Evolutionary conservation across 2,113 vertebrate species (phyloP).

Genomic region (Rana temporaria): DNA sequence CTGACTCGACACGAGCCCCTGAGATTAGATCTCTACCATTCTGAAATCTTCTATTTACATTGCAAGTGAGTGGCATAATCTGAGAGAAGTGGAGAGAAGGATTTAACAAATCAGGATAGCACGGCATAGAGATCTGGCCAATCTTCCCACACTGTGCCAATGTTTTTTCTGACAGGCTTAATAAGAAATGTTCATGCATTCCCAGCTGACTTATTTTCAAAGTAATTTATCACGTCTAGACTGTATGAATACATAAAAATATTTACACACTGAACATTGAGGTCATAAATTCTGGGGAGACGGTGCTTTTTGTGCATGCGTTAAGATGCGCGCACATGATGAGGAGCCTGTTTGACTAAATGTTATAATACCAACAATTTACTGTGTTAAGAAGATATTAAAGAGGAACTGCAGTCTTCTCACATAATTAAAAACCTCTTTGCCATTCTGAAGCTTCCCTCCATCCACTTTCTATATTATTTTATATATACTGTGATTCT

Average conservation of each 20-base stretch:
- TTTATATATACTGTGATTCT: too few species aligned
- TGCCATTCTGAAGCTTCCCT: too few species aligned
- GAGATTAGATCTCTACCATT: neutral
- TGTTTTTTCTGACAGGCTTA: slow-evolving; percentile 9
- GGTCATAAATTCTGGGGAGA: neutral
- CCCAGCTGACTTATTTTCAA: slow-evolving; percentile 28
- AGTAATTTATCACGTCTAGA: slow-evolving; percentile 35
- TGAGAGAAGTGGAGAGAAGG: neutral
- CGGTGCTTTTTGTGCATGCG: neutral
- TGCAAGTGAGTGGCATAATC: slow-evolving; percentile 37
- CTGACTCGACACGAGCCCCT: neutral
- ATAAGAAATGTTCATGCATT: slow-evolving; percentile 35
- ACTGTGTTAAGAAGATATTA: too few species aligned
- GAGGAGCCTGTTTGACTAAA: too few species aligned
- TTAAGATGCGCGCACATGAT: too few species aligned
- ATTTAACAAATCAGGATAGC: slow-evolving; percentile 33
- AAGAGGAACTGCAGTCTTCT: too few species aligned
- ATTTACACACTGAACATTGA: slow-evolving; percentile 13
- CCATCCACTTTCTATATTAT: too few species aligned
- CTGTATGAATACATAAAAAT: slow-evolving; percentile 24
- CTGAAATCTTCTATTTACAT: neutral
- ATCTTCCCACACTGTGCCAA: neutral
- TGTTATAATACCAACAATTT: too few species aligned
- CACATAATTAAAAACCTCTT: too few species aligned
- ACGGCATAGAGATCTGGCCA: neutral